Conservation (phyloP, 2,113 vertebrate genomes). For the Clarias magur region DNA sequence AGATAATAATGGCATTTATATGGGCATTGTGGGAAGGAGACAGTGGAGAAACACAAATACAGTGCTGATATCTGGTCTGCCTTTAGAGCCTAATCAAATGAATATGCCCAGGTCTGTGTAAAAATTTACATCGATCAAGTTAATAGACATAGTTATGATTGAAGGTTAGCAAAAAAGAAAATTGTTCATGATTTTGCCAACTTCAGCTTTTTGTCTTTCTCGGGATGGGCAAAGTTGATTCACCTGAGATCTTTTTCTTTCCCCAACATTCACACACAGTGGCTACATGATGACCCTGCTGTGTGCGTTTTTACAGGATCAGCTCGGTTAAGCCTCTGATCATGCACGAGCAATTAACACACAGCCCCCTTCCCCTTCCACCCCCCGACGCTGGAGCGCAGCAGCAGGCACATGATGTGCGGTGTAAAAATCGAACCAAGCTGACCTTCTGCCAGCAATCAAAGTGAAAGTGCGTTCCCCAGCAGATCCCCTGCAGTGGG, state of each 20-base stretch:
- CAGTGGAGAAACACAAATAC: neutral
- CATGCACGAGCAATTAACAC: constrained; percentile 40
- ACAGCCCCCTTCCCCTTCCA: neutral
- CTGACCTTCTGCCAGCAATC: constrained; percentile 72
- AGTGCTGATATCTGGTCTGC: constrained; percentile 28
- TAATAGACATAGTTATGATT: neutral
- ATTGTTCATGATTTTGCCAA: neutral
- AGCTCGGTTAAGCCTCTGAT: constrained; percentile 32
- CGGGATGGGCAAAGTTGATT: neutral
- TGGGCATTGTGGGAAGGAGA: neutral
- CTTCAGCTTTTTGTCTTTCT: neutral
- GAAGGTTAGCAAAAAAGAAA: neutral
- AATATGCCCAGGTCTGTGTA: constrained; percentile 18
- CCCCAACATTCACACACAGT: neutral
- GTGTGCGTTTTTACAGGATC: constrained; percentile 33
- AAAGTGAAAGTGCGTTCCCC: constrained; percentile 60
- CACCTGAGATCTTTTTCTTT: constrained; percentile 5
- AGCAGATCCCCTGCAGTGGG: constrained; percentile 35
- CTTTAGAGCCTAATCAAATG: constrained; percentile 11
- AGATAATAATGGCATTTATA: neutral
- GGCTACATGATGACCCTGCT: constrained; percentile 6
- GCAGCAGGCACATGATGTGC: constrained; percentile 58
- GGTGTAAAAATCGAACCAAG: constrained; percentile 60
- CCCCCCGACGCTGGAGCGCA: constrained; percentile 60
- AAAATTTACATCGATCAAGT: constrained; percentile 10